A percentile compares a stretch with the other conserved stretches of the same genome.
Conservation (phyloP, 2,113 vertebrate genomes). For the Lamprotornis superbus region DNA sequence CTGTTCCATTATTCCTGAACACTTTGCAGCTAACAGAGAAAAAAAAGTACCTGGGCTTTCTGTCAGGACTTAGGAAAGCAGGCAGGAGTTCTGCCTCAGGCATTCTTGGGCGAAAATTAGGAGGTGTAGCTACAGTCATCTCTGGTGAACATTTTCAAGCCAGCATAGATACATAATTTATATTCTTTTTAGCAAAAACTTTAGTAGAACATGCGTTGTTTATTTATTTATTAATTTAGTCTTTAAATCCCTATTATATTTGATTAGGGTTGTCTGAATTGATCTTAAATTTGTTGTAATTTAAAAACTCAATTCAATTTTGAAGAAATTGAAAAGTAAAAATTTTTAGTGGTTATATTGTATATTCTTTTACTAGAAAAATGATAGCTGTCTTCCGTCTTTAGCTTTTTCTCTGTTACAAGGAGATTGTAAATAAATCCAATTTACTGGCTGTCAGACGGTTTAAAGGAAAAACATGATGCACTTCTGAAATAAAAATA, state of each 20-base stretch:
- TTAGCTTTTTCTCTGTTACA: background rate
- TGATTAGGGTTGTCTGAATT: background rate
- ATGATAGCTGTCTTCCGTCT: background rate
- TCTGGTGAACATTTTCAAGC: background rate
- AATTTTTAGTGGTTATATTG: background rate
- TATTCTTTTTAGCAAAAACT: background rate
- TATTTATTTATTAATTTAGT: background rate
- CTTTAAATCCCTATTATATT: background rate
- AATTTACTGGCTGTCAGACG: background rate
- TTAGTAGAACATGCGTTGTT: background rate
- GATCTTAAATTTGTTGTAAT: slow-evolving; percentile 5
- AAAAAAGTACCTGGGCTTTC: background rate
- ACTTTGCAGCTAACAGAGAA: background rate
- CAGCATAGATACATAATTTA: slow-evolving; percentile 54
- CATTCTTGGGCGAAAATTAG: background rate
- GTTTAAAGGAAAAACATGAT: background rate
- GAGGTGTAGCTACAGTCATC: background rate
- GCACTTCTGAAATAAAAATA: background rate
- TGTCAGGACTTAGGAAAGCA: background rate
- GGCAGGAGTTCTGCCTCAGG: slow-evolving; percentile 25
- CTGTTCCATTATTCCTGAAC: background rate
- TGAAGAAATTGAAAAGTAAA: slow-evolving; percentile 18
- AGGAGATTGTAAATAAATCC: background rate
- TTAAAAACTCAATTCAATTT: slow-evolving; percentile 38
- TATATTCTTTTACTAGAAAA: background rate